A percentile compares a stretch with the other conserved stretches of the same genome.
These are phyloP conservation scores for Sarcophaga peregrina DNA, from an alignment of 1,140 invertebrate genomes.

Conservation along the genomic window DNA sequence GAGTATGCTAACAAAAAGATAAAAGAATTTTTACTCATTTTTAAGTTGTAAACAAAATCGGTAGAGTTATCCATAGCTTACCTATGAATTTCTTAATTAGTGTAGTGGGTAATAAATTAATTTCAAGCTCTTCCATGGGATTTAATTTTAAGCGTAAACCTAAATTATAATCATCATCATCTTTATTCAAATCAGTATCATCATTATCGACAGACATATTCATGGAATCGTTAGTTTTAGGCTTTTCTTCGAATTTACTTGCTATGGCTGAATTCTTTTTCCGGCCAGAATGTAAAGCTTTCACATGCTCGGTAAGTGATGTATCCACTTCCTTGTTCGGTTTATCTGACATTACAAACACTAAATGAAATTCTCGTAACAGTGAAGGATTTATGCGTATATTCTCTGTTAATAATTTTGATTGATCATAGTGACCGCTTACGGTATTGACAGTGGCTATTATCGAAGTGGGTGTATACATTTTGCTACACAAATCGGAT, in stretches of 20 bases:
- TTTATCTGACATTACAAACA: conserved; percentile 90
- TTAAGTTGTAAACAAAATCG: no score
- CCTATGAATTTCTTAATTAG: conserved; percentile 89
- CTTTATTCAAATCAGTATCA: conserved; percentile 47
- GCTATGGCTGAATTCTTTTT: conserved; percentile 55
- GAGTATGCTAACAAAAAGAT: conserved; percentile 75
- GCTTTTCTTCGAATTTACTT: conserved; percentile 44
- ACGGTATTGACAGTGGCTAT: conserved; percentile 93
- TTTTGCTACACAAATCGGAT: conserved; percentile 81
- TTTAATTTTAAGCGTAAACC: conserved; percentile 74
- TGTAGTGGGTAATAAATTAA: conserved; percentile 79
- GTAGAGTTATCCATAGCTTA: neutral
- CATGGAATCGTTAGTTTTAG: conserved; percentile 53
- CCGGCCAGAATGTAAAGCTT: conserved; percentile 54
- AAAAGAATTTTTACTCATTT: neutral
- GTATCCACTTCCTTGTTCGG: conserved; percentile 75
- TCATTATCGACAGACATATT: conserved; percentile 30
- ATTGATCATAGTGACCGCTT: conserved; percentile 87
- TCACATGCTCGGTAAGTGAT: conserved; percentile 57
- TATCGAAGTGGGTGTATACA: conserved; percentile 85
- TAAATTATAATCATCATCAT: conserved; percentile 54
- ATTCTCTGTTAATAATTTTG: conserved; percentile 91
- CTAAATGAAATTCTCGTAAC: conserved; percentile 91
- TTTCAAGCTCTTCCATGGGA: conserved; percentile 68
- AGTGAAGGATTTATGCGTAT: conserved; percentile 86